A percentile compares a stretch with the other conserved stretches of the same genome.
Evolutionary conservation across 2,797 vertebrate species (phyloP).

Genomic region (Octomys mimax): DNA sequence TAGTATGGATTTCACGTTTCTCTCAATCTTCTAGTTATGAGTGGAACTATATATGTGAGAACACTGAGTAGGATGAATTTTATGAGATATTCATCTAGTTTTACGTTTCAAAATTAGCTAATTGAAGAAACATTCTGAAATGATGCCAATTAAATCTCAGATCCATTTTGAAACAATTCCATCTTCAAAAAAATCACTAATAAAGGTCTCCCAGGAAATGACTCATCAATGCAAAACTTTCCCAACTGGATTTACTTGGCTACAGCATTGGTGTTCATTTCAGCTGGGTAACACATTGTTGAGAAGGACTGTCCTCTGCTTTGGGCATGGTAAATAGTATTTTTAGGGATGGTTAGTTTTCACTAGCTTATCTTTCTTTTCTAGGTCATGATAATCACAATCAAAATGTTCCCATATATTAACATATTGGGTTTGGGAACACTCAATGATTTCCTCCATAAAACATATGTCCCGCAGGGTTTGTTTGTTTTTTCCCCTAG

Average conservation of each 20-base stretch:
- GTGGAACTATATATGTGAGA: background rate
- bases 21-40: conserved; percentile 50
- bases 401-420: background rate
- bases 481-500: background rate
- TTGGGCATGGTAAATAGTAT: background rate
- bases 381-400: background rate
- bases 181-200: background rate
- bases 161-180: background rate
- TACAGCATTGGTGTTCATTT: background rate
- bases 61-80: background rate
- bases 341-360: background rate
- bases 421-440: background rate
- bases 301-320: too few species aligned
- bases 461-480: background rate
- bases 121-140: background rate
- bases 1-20: conserved; percentile 15
- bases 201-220: background rate
- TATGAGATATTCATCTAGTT: background rate
- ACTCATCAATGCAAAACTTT: background rate
- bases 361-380: background rate
- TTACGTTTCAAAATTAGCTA: conserved; percentile 32
- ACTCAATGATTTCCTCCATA: background rate
- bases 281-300: background rate
- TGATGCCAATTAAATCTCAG: background rate
- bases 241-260: background rate